Conservation (phyloP, 2,113 vertebrate species). For the Dendrocopos noguchii region DNA sequence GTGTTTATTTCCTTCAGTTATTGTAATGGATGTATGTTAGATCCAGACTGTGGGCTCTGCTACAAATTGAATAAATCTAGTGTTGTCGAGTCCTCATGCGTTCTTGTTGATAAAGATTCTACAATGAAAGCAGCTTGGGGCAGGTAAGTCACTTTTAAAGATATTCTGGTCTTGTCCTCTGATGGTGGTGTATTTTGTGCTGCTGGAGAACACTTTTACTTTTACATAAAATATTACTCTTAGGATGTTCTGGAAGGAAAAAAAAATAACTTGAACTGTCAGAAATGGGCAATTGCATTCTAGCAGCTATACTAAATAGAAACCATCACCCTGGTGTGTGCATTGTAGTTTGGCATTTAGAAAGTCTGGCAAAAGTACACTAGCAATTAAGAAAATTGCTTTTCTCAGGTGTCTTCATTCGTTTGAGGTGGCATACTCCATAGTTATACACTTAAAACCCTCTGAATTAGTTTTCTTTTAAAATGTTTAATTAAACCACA, state of each 20-base stretch:
- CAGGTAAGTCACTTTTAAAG: slow-evolving; percentile 81
- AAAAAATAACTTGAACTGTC: background rate
- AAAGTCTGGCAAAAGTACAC: background rate
- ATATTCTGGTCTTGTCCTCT: background rate
- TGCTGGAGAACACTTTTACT: background rate
- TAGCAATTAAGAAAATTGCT: background rate
- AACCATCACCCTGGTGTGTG: background rate
- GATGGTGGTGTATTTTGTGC: background rate
- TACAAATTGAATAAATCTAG: slow-evolving; percentile 89
- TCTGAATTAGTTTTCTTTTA: background rate
- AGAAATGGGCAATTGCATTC: background rate
- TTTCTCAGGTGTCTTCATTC: background rate
- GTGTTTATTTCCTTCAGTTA: slow-evolving; percentile 74
- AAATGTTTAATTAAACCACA: background rate
- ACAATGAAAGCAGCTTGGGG: slow-evolving; percentile 92
- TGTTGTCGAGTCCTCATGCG: slow-evolving; percentile 88
- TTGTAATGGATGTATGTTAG: slow-evolving; percentile 95
- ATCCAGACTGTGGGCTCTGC: slow-evolving; percentile 94
- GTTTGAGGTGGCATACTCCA: background rate
- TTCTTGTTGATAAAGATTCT: slow-evolving; percentile 85
- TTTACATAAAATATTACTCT: background rate
- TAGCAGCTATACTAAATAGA: background rate
- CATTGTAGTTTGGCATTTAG: background rate
- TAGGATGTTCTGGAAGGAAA: background rate
- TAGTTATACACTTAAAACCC: background rate